Base-by-base conservation (phyloP, 23 tunicate species). In the Trididemnum clinides region DNA sequence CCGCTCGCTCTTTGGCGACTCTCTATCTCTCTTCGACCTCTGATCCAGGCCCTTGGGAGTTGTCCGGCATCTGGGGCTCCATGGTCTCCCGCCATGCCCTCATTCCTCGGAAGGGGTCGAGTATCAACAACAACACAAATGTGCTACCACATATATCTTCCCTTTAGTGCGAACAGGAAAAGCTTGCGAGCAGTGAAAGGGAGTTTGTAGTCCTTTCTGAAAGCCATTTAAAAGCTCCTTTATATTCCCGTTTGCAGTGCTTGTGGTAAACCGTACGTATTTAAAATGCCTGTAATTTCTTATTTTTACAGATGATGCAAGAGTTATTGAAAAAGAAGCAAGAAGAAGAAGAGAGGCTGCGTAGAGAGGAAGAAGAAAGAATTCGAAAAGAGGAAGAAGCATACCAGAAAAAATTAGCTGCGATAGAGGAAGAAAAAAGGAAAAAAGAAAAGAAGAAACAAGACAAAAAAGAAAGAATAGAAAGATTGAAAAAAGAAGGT, bases 381-480 rank as follows among this genome's bases (percentile, higher is more conserved):
- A 72, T 84, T n/a, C 73, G 89, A 27, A 85, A 82, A 63, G 95
- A 80, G 34, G 97, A 92, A 66, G 99, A 97, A 39, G 91, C 87
- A 19, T 83, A 82, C 34, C 78, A 36, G 22, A 51, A 69, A 57
- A 64, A 82, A 31, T 65, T 81, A 38, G 62, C 76, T 18, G 96
- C 79, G 23, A 57, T 87, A 21, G 97, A 97, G 69, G 85, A 51
- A 7, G 88, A 84, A 28, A 76, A 87, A 58, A 81, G 81, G 21
- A 74, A 44, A 79, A 92, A 88, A 69, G 95, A 92, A 36, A 85
- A 85, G 70, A 92, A 85, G 39, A 92, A 92, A 74, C 91, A 88
- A 59, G 88, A 88, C 37, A 90, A 92, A 78, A 97, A 97, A 80
- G 97, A 92, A 10, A 77, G 88, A 77, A 93, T 91, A n/a, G 19